These are phyloP conservation scores for Channa striata DNA, from an alignment of 2,797 vertebrate genomes.

Conservation along the genomic window DNA sequence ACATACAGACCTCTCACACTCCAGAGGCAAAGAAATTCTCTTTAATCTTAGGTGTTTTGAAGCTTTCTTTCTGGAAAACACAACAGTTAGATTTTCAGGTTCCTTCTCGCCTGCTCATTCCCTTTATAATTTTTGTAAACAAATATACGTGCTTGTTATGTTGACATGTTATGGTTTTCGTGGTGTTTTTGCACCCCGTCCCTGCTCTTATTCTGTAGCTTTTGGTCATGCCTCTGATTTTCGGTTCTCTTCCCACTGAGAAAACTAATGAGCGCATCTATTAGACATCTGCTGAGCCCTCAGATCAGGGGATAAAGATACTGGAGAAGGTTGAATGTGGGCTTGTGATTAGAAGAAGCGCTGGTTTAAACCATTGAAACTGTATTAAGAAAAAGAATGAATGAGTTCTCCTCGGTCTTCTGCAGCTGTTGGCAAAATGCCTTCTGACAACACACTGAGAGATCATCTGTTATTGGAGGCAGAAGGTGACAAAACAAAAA, in stretches of 20 bases:
- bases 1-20: slow-evolving; percentile 15
- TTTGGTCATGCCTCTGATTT: too few relatives aligned
- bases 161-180: not conserved
- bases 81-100: not conserved
- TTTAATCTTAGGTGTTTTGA: too few relatives aligned
- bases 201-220: too few relatives aligned
- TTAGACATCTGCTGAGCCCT: too few relatives aligned
- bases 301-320: too few relatives aligned
- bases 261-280: too few relatives aligned
- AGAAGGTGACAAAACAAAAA: not conserved
- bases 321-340: too few relatives aligned
- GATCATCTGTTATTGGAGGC: slow-evolving; percentile 11
- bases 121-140: too few relatives aligned
- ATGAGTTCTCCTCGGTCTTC: not conserved
- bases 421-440: slow-evolving; percentile 10
- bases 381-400: slow-evolving; percentile 1
- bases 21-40: slow-evolving; percentile 8
- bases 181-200: too few relatives aligned
- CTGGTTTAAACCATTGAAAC: too few relatives aligned
- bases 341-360: too few relatives aligned
- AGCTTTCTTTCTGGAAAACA: not conserved
- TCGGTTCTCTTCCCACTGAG: too few relatives aligned
- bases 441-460: slow-evolving; percentile 18
- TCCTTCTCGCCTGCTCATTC: not conserved
- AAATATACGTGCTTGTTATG: not conserved